phyloP scores from a whole-genome alignment of 2,888 invertebrate genomes.

The Chymomyza caudatula region DNA sequence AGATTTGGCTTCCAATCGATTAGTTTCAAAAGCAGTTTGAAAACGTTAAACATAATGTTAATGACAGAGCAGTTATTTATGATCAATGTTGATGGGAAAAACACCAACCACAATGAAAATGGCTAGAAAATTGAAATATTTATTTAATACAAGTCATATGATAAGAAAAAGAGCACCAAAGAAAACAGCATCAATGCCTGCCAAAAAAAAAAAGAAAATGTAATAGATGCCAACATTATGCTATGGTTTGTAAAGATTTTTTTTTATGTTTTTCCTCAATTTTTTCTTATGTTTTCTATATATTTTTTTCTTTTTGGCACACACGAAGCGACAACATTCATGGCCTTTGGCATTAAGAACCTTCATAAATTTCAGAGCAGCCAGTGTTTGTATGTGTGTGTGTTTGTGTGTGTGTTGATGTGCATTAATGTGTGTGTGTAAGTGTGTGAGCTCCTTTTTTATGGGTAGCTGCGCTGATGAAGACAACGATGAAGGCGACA shows the following conservation, averaged over 20 bases:
- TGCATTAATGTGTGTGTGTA: background rate
- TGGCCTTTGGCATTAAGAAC: conserved; percentile 65
- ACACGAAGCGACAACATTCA: conserved; percentile 58
- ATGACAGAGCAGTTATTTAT: background rate
- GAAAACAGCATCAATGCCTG: background rate
- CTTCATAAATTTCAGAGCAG: conserved; percentile 62
- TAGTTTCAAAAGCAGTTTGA: background rate
- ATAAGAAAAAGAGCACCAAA: background rate
- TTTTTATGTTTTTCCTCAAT: background rate
- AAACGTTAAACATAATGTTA: background rate
- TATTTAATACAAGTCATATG: background rate
- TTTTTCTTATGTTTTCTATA: background rate
- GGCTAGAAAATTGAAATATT: conserved; percentile 3
- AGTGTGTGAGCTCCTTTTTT: background rate
- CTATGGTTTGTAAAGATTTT: conserved; percentile 8
- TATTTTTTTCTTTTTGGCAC: conserved; percentile 28
- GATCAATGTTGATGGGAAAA: background rate
- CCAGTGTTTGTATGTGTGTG: background rate
- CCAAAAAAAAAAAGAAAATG: background rate
- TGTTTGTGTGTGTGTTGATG: background rate
- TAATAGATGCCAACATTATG: conserved; percentile 32
- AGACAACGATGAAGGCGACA: conserved; percentile 5
- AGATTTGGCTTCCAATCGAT: background rate
- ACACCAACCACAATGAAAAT: background rate
- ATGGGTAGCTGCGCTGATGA: background rate